Evolutionary conservation across 2,797 vertebrate genomes (phyloP).

Genomic region (Scleropages formosus): DNA sequence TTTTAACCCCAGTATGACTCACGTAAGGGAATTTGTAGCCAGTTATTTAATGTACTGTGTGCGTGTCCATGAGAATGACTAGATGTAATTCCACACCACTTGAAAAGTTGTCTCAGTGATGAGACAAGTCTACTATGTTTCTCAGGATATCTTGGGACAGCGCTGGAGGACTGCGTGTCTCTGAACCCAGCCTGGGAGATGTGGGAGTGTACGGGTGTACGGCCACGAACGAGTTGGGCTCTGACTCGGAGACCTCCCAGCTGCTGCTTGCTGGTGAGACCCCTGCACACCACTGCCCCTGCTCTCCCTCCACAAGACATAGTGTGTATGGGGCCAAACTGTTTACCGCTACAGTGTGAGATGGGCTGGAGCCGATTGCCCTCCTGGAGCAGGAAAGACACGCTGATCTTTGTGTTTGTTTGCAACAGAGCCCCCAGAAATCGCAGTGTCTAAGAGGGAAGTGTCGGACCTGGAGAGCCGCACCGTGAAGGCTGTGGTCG

Average conservation of each 20-base stretch:
- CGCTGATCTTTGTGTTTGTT: background rate
- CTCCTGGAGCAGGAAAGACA: too few species aligned
- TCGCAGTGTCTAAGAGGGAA: slow-evolving; percentile 65
- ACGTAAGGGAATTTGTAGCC: slow-evolving; percentile 30
- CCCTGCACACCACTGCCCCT: background rate
- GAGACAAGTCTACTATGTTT: background rate
- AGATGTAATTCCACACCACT: slow-evolving; percentile 18
- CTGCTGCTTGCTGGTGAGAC: slow-evolving; percentile 75
- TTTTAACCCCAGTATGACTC: slow-evolving; percentile 32
- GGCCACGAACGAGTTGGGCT: slow-evolving; percentile 66
- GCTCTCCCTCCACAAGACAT: background rate
- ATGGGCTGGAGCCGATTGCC: background rate
- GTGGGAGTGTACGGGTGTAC: slow-evolving; percentile 78
- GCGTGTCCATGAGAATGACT: slow-evolving; percentile 29
- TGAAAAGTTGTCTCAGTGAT: slow-evolving; percentile 26
- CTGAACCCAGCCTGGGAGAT: slow-evolving; percentile 66
- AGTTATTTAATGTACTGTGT: slow-evolving; percentile 38
- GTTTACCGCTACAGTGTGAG: background rate
- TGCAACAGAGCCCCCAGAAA: slow-evolving; percentile 73
- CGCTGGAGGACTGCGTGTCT: slow-evolving; percentile 67
- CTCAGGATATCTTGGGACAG: slow-evolving; percentile 67
- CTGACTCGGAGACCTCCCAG: slow-evolving; percentile 70
- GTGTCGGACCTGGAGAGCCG: slow-evolving; percentile 58
- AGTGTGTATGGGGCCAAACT: background rate
- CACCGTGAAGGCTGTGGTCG: slow-evolving; percentile 64